Conservation (phyloP, 2,113 vertebrate species). For the Pan troglodytes region NHGRI_mPanTro3-v2.1_pri NC_072398.2:97187501-97188000, state of each 20-base stretch:
- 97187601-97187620: neutral
- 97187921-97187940: neutral
- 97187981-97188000: neutral
- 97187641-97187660: neutral
- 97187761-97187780: neutral
- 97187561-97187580: neutral
- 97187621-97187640: no score
- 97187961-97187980: neutral
- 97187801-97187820: rapidly evolving
- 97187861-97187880: neutral
- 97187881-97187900: no score
- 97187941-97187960: rapidly evolving
- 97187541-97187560: no score
- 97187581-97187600: neutral
- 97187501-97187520: neutral
- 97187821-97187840: neutral
- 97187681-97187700: neutral
- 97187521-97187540: neutral
- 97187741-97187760: neutral
- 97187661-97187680: rapidly evolving
- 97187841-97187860: neutral
- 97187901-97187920: neutral
- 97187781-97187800: rapidly evolving
- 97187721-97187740: neutral
- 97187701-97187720: rapidly evolving